A percentile compares a stretch with the other conserved stretches of the same genome.
phyloP scores from a whole-genome alignment of 1,140 invertebrate species.

The Eubasilissa regina region DNA sequence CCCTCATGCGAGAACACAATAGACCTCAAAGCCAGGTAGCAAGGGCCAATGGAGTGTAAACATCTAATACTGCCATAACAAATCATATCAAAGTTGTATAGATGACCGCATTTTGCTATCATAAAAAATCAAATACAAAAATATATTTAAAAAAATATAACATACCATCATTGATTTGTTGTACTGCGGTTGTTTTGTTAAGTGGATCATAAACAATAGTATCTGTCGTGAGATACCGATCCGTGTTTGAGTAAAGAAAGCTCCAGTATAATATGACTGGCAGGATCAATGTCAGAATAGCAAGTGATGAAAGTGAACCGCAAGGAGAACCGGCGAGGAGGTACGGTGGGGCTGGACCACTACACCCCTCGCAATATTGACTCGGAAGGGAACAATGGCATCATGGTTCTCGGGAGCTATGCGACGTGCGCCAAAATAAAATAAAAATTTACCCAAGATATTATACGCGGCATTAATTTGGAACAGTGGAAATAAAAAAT shows the following conservation, averaged over 20 bases:
- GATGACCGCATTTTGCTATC: constrained; percentile 29
- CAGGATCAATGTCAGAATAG: constrained; percentile 54
- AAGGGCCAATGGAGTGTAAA: constrained; percentile 51
- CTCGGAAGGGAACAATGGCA: constrained; percentile 31
- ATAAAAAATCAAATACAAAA: constrained; percentile 23
- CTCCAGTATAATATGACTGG: constrained; percentile 40
- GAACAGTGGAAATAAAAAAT: too few relatives aligned
- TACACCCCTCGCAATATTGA: constrained; percentile 37
- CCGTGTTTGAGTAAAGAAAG: not conserved
- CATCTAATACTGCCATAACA: constrained; percentile 50
- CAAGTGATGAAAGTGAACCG: constrained; percentile 47
- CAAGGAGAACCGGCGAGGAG: constrained; percentile 16
- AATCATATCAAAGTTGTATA: constrained; percentile 56
- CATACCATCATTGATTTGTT: constrained; percentile 23
- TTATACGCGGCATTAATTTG: too few relatives aligned
- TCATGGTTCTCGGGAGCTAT: constrained; percentile 26
- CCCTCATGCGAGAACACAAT: constrained; percentile 23
- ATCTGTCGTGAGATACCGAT: not conserved
- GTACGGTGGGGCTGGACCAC: constrained; percentile 4
- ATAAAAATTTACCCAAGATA: too few relatives aligned
- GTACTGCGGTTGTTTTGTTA: constrained; percentile 1
- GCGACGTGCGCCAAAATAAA: not conserved
- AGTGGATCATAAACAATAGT: not conserved
- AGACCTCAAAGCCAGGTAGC: constrained; percentile 48
- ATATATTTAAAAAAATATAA: constrained; percentile 2